These are phyloP conservation scores for Chrysolina haemoptera DNA, from an alignment of 2,888 invertebrate genomes.

Conservation along the genomic window DNA sequence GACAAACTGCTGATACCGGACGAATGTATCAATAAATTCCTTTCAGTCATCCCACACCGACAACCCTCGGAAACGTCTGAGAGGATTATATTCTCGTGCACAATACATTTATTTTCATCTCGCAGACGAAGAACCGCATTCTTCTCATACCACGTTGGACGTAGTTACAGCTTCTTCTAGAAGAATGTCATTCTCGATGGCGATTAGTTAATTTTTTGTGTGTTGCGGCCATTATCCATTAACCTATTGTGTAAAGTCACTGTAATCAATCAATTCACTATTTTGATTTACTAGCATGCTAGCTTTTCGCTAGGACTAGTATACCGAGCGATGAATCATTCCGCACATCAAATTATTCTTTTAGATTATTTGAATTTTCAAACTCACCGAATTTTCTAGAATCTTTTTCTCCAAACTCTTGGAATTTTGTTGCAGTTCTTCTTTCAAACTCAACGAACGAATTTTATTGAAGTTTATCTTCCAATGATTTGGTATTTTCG, in stretches of 20 bases:
- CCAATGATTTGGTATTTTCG: too few species aligned
- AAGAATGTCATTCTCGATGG: constrained; percentile 9
- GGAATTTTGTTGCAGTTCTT: too few species aligned
- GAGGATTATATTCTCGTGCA: constrained; percentile 16
- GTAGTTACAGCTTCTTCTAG: constrained; percentile 1
- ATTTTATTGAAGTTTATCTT: too few species aligned
- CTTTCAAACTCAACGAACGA: too few species aligned
- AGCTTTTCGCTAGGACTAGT: too few species aligned
- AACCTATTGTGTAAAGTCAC: background rate
- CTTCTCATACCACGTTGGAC: constrained; percentile 4
- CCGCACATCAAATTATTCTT: too few species aligned
- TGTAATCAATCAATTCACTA: background rate
- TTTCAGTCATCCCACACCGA: background rate
- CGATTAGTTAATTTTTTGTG: background rate
- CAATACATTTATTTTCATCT: background rate
- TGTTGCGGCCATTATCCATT: background rate
- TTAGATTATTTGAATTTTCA: too few species aligned
- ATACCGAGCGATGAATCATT: too few species aligned
- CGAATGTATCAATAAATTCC: background rate
- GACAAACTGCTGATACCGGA: background rate
- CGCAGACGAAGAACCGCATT: constrained; percentile 9
- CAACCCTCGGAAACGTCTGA: background rate
- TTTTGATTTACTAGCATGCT: background rate
- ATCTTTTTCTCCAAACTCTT: too few species aligned
- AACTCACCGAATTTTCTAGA: too few species aligned